Evolutionary conservation across 2,797 vertebrate genomes (phyloP), one percentile per base, ranked within the genome.

Genomic region (Rhabdomys pumilio): DNA sequence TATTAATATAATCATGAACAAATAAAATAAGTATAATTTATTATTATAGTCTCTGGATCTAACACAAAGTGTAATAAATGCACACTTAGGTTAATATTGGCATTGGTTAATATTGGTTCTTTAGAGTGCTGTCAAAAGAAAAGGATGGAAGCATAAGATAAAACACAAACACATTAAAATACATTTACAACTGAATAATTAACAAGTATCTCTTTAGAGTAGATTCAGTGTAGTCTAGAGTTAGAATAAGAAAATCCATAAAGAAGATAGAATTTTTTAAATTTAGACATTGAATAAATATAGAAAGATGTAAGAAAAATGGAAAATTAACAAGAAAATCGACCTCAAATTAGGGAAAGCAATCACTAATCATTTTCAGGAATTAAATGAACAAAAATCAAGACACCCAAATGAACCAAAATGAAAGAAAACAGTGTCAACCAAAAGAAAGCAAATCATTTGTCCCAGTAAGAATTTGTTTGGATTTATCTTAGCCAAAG

Each of bases 11-110:
- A 2, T 90, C 50, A 13, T 85, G 72, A 92, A 31, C 53, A 91
- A 87, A 93, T 95, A 77, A 89, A 94, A 88, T 13, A 92, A 87
- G 79, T 7, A 76, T 69, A 65, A 72, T 38, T 92, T 13, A n/a
- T 73, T 79, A 20, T 91, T 87, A 24, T 72, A 69, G 88, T 67
- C 11, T 8, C 5, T 50, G 26, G 15, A 50, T 14, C 12, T 34
- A 89, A 10, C 7, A 29, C n/a, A 77, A 6, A 69, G 72, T 88
- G 8, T 89, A 79, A 82, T 22, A 96, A 65, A 38, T 87, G 1
- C 44, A 11, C 79, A 14, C 10, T 82, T 31, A 82, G 9, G 9
- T 38, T 79, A 86, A 59, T 65, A 6, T n/a, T 82, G 88, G 1
- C 3, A 67, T 50, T 50, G 50, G 1, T 50, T 50, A 50, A 50